Evolutionary conservation across 2,113 vertebrate species (phyloP), one percentile per base, ranked within the genome.

Genomic region (Hippocampus guttulatus): DNA sequence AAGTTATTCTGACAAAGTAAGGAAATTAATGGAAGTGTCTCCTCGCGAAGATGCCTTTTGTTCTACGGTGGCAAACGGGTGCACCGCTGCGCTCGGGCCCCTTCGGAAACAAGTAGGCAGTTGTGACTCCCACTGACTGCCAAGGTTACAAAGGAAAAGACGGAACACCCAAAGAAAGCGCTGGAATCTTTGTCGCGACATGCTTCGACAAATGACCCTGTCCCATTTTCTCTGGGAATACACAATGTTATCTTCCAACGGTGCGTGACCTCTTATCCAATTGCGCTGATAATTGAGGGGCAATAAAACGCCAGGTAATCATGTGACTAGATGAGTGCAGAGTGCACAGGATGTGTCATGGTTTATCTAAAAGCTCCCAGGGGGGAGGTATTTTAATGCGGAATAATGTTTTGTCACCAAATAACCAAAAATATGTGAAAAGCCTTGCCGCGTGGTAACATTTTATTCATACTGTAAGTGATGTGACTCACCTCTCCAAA

Each of bases 71-170:
- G 7, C 49, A 51, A 51, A 38, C 49, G 52, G 52, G 3, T 11
- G 52, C 52, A 10, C 21, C 51, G 68, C 71, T 82, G 78, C 10
- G 75, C 38, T 75, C 49, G 47, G 79, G 69, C 78, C 74, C 60
- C 51, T 55, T 55, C 79, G 76, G 76, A 78, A 85, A 84, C 80
- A 80, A 83, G 78, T 84, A 82, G 79, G 75, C 64, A 74, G 74
- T 64, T 81, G 70, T 47, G 68, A 75, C 63, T 75, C 43, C 70
- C 43, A 51, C 82, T 64, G 73, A 64, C 74, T 47, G 67, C 68
- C 54, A 12, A 74, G 58, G 47, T 21, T 71, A 67, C 70, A 71
- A 83, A 87, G 83, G 73, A 88, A 81, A 81, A 80, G 63, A 69
- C 20, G 21, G 21, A 54, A 54, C 21, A 54, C 9, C n/a, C 21